Evolutionary conservation across 2,888 invertebrate species (phyloP).

Genomic region (Caenorhabditis virilis): DNA sequence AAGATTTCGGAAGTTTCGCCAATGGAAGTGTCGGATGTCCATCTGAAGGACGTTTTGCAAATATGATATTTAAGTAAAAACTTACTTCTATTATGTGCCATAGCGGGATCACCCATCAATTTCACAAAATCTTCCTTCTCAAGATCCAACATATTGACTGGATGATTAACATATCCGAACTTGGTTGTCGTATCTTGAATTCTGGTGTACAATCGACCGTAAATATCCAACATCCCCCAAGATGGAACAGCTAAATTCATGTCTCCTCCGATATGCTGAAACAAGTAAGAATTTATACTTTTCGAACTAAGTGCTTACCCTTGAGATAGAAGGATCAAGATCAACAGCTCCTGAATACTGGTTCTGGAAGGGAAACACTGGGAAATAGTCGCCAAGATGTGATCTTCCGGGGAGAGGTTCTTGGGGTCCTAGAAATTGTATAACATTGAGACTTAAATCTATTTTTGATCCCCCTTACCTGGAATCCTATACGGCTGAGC

Average conservation of each 20-base stretch:
- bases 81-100: slow-evolving; percentile 47
- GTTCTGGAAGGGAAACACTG: slow-evolving; percentile 58
- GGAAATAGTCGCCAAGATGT: slow-evolving; percentile 58
- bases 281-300: slow-evolving; percentile 11
- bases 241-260: slow-evolving; percentile 59
- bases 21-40: slow-evolving; percentile 53
- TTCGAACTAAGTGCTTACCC: slow-evolving; percentile 45
- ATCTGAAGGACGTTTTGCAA: not conserved
- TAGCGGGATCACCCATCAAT: slow-evolving; percentile 50
- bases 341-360: slow-evolving; percentile 59
- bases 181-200: slow-evolving; percentile 55
- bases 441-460: not conserved
- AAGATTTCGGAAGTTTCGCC: slow-evolving; percentile 47
- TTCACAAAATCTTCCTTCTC: slow-evolving; percentile 55
- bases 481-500: slow-evolving; percentile 47
- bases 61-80: not conserved
- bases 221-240: slow-evolving; percentile 61
- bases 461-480: no score
- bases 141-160: slow-evolving; percentile 62
- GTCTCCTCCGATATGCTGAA: slow-evolving; percentile 63
- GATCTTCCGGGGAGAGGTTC: slow-evolving; percentile 60
- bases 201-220: slow-evolving; percentile 55
- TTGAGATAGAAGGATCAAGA: slow-evolving; percentile 58
- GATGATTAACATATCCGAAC: slow-evolving; percentile 60
- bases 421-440: slow-evolving; percentile 49